Evolutionary conservation across 2,797 vertebrate genomes (phyloP).

Genomic region (Pyrocephalus nanus): DNA sequence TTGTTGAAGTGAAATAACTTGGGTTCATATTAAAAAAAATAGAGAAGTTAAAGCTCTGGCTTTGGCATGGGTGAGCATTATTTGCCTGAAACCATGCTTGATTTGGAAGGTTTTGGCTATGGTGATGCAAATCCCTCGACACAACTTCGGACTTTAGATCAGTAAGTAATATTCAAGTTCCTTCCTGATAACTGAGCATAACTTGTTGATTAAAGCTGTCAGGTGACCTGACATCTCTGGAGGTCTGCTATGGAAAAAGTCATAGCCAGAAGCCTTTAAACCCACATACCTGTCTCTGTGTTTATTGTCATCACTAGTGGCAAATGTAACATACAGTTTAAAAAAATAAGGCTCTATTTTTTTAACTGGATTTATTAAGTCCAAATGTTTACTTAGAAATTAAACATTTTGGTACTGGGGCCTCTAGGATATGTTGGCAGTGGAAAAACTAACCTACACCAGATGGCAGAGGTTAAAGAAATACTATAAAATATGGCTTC

Average conservation of each 20-base stretch:
- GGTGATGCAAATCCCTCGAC: neutral
- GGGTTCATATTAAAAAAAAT: neutral
- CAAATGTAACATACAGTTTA: constrained; percentile 35
- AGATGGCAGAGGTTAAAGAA: constrained; percentile 78
- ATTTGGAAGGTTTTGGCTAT: constrained; percentile 3
- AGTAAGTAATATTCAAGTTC: neutral
- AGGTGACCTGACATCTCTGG: neutral
- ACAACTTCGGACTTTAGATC: neutral
- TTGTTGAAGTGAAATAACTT: neutral
- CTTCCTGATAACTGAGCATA: neutral
- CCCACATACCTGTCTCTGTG: neutral
- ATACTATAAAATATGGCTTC: constrained; percentile 77
- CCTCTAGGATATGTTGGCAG: constrained; percentile 70
- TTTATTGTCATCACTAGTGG: constrained; percentile 28
- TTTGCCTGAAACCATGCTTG: neutral
- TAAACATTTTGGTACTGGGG: constrained; percentile 64
- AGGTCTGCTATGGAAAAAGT: constrained; percentile 11
- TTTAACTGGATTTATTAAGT: constrained; percentile 61
- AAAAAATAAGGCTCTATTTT: constrained; percentile 47
- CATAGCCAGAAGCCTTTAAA: constrained; percentile 1
- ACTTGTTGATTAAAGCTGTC: constrained; percentile 20
- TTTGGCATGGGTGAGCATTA: neutral
- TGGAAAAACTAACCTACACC: constrained; percentile 76
- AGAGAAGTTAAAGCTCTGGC: neutral
- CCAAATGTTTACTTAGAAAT: constrained; percentile 69